A percentile compares a stretch with the other conserved stretches of the same genome.
Evolutionary conservation across 2,888 invertebrate species (phyloP).

Genomic region (Aleiodes leptofemur): DNA sequence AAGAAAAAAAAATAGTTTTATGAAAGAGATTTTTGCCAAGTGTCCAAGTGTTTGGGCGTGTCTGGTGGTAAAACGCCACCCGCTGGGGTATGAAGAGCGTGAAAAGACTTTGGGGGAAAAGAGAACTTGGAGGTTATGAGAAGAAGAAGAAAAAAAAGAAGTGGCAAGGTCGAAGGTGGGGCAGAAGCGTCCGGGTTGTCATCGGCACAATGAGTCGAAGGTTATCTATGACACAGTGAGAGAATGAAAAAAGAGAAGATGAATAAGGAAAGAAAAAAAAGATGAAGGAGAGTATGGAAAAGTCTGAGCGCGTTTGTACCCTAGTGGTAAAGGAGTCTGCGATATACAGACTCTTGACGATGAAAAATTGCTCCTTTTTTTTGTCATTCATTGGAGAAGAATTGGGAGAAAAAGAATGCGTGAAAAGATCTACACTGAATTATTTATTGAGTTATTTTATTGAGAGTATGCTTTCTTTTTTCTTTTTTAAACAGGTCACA

Average conservation of each 20-base stretch:
- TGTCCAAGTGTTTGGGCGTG: conserved; percentile 37
- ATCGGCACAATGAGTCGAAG: conserved; percentile 68
- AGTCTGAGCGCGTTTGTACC: conserved; percentile 21
- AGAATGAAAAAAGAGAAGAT: conserved; percentile 23
- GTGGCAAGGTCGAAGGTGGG: conserved; percentile 48
- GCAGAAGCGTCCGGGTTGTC: conserved; percentile 60
- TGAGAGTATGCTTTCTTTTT: background rate
- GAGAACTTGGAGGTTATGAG: background rate
- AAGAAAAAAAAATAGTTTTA: conserved; percentile 4
- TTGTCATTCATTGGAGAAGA: background rate
- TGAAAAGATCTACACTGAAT: conserved; percentile 1
- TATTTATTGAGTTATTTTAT: conserved; percentile 4
- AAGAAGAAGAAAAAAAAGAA: conserved; percentile 35
- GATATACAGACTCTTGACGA: conserved; percentile 27
- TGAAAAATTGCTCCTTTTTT: conserved; percentile 34
- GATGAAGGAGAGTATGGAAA: conserved; percentile 34
- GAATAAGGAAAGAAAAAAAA: background rate
- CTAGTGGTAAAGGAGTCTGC: conserved; percentile 1
- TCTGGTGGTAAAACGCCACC: conserved; percentile 50
- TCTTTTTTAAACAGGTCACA: conserved; percentile 83
- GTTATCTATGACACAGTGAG: conserved; percentile 64
- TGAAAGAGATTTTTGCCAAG: conserved; percentile 28
- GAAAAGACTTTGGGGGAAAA: conserved; percentile 6
- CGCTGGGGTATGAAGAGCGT: conserved; percentile 46
- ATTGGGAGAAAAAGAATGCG: background rate